Base-by-base conservation (phyloP, 2,888 invertebrate genomes). In the Gisinianus flammeolus region DNA sequence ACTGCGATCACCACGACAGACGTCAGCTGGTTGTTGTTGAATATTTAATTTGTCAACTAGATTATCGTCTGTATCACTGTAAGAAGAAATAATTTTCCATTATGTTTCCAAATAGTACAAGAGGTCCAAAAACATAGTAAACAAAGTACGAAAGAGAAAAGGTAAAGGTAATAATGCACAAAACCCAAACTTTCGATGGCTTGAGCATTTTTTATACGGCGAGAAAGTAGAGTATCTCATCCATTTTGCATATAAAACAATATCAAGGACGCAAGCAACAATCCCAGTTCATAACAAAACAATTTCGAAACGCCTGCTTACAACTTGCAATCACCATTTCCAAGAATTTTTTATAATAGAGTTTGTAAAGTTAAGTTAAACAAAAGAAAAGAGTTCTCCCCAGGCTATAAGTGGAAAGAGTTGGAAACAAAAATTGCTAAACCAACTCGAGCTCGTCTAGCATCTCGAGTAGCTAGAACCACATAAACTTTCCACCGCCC, bases 1-100 rank as follows among this genome's bases (percentile, higher is more conserved):
- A 69, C 78, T 82, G 66, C 83, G 77, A 76, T 83, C 82, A 2
- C 82, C 82, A 19, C 81, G 69, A 22, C 66, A 30, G 31, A n/a
- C 26, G 16, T 64, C 54, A 10, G 31, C n/a, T 6, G 67, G 1
- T 44, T 26, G 24, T 35, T 69, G 69, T 33, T 24, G 62, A 3
- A 26, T 26, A 2, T 62, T 62, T n/a, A 67, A 22, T 28, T 54
- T 71, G 54, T 71, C 71, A n/a, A 10, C 74, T 64, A 35, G 2
- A 28, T 28, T 74, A 6, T 52, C 30, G 5, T 0, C n/a, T 12
- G 10, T 30, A 52, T 74, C 74, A 74, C 74, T 74, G 74, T 33
- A 74, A 62, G 30, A 73, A 64, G n/a, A n/a, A n/a, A n/a, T n/a
- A n/a, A 44, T 68, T 30, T 3, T n/a, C n/a, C 54, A 54, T n/a